A percentile compares a stretch with the other conserved stretches of the same genome.
phyloP scores from a whole-genome alignment of 2,888 invertebrate genomes.

The Chrysopilus asiliformis region DNA sequence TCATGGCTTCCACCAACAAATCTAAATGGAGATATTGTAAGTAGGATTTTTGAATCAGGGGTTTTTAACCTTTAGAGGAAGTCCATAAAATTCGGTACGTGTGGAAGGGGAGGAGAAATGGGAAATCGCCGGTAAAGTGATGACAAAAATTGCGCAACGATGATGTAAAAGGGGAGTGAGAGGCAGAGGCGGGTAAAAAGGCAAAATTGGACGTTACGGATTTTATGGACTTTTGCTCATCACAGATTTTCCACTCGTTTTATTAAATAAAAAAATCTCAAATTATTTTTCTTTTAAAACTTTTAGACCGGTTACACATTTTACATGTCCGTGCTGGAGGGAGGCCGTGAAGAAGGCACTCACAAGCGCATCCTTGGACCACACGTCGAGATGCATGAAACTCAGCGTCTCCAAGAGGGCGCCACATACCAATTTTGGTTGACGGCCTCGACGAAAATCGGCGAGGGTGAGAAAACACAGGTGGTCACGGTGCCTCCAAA shows the following conservation, averaged over 20 bases:
- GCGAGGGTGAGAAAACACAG: conserved; percentile 69
- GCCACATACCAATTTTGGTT: conserved; percentile 61
- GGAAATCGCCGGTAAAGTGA: no score
- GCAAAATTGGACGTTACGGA: no score
- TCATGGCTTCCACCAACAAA: conserved; percentile 80
- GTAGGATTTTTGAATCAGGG: no score
- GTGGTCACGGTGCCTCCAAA: conserved; percentile 64
- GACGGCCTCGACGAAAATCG: conserved; percentile 66
- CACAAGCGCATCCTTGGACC: conserved; percentile 61
- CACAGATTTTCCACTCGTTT: no score
- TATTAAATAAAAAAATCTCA: neutral
- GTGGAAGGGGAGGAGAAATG: no score
- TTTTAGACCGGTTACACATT: conserved; percentile 55
- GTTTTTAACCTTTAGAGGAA: no score
- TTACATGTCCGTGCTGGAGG: conserved; percentile 67
- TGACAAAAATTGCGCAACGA: no score
- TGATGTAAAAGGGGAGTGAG: no score
- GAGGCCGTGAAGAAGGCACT: conserved; percentile 63
- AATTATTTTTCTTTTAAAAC: neutral
- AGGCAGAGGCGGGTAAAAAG: no score
- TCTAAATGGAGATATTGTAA: conserved; percentile 68
- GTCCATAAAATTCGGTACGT: no score
- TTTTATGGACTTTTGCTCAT: no score
- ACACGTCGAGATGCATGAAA: conserved; percentile 56
- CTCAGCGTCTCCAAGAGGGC: conserved; percentile 52